These are phyloP conservation scores for Tiliacea aurago DNA, from an alignment of 2,888 invertebrate species.

Conservation along the genomic window DNA sequence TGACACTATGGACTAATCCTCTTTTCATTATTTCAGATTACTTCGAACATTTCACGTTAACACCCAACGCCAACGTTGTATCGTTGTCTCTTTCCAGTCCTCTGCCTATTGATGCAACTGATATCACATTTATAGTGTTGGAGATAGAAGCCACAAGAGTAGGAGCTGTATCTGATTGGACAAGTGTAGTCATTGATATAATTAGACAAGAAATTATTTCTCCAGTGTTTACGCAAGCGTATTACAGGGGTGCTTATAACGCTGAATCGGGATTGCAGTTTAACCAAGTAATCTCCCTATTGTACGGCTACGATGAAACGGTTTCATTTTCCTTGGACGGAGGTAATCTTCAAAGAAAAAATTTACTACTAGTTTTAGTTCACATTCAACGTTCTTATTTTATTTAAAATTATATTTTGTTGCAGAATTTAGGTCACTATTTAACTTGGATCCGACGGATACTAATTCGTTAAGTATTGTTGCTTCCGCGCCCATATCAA, in stretches of 20 bases:
- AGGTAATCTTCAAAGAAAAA: conserved; percentile 64
- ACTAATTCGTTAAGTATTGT: conserved; percentile 55
- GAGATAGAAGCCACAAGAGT: conserved; percentile 77
- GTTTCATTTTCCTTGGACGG: conserved; percentile 73
- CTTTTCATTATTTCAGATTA: conserved; percentile 71
- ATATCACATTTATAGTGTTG: conserved; percentile 73
- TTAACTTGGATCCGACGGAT: conserved; percentile 52
- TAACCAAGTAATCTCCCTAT: conserved; percentile 68
- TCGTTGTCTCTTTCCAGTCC: conserved; percentile 61
- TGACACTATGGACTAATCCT: not conserved
- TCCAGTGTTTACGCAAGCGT: conserved; percentile 72
- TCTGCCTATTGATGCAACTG: conserved; percentile 66
- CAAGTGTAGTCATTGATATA: conserved; percentile 74
- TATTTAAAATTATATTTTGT: conserved; percentile 26
- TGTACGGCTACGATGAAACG: conserved; percentile 72
- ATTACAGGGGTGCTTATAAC: conserved; percentile 73
- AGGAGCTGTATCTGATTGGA: conserved; percentile 73
- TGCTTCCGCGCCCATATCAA: conserved; percentile 54
- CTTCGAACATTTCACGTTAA: conserved; percentile 66
- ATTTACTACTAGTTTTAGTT: conserved; percentile 10
- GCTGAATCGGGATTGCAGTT: conserved; percentile 67
- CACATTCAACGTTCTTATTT: not conserved
- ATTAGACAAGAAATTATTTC: conserved; percentile 62
- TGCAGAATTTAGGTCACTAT: conserved; percentile 66
- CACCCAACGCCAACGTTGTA: conserved; percentile 64